Conservation (phyloP, 2,113 vertebrate species). For the Peromyscus polionotus region DNA sequence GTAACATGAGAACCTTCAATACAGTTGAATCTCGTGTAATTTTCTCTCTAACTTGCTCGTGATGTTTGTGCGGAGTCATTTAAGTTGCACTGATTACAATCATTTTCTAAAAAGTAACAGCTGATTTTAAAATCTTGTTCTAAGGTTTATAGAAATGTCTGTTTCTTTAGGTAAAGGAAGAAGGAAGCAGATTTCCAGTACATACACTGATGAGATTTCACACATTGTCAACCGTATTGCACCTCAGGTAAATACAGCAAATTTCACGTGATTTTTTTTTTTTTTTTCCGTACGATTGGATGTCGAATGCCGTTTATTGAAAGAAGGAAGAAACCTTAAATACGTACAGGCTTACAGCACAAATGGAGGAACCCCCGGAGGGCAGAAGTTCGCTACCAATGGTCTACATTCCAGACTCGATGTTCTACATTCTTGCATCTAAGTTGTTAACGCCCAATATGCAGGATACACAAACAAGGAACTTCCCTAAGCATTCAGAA, state of each 20-base stretch:
- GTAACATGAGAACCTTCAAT: not conserved
- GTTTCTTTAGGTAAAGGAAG: conserved; percentile 83
- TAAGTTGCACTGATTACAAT: not conserved
- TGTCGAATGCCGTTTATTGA: no score
- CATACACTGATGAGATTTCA: conserved; percentile 92
- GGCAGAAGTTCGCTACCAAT: no score
- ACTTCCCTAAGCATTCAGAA: no score
- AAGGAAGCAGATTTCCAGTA: conserved; percentile 76
- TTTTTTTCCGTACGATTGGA: no score
- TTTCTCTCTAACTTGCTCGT: not conserved
- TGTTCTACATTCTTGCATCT: no score
- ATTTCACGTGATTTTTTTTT: no score
- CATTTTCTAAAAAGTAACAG: not conserved
- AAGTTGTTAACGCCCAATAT: no score
- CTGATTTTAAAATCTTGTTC: conserved; percentile 41
- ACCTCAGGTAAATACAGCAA: conserved; percentile 91
- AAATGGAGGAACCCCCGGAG: no score
- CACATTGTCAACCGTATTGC: conserved; percentile 96
- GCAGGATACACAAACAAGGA: no score
- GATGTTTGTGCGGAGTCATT: not conserved
- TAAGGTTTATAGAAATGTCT: conserved; percentile 58
- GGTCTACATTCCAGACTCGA: no score
- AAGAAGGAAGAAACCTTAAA: no score
- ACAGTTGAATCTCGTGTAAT: not conserved
- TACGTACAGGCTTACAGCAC: no score